Conservation (phyloP, 2,113 vertebrate species). For the Sminthopsis crassicaudata region DNA sequence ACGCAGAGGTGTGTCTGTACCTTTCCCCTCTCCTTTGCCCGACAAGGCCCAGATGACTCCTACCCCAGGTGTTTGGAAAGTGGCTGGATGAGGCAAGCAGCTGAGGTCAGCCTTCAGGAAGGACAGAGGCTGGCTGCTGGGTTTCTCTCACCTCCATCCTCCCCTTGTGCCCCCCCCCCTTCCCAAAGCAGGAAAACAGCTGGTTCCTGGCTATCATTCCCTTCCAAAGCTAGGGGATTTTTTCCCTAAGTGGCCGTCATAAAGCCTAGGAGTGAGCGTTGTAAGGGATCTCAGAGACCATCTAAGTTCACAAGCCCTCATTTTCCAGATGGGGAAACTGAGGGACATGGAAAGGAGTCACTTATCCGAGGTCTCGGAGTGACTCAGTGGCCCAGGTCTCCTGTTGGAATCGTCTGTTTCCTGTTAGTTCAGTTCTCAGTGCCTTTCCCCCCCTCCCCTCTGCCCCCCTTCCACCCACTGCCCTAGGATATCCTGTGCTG, state of each 20-base stretch:
- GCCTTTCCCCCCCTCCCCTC: neutral
- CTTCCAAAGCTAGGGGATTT: neutral
- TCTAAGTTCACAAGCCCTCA: neutral
- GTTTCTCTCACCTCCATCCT: neutral
- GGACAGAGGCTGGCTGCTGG: neutral
- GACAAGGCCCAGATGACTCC: neutral
- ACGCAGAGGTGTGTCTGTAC: neutral
- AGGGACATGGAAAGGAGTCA: neutral
- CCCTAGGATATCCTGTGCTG: neutral
- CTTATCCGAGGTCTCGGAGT: neutral
- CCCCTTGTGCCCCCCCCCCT: neutral
- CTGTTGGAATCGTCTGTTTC: neutral
- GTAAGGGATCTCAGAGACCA: neutral
- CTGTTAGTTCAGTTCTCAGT: neutral
- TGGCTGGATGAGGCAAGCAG: neutral
- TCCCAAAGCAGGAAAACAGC: slow-evolving; percentile 4
- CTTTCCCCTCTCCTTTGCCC: neutral
- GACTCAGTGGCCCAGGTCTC: neutral
- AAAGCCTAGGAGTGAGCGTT: neutral
- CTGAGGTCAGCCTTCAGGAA: neutral
- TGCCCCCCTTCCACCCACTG: neutral
- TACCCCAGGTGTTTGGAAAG: neutral
- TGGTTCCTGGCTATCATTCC: neutral
- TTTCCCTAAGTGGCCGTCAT: neutral
- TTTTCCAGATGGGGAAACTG: neutral